Evolutionary conservation across 2,113 vertebrate genomes (phyloP).

Genomic region (Nycticebus coucang): DNA sequence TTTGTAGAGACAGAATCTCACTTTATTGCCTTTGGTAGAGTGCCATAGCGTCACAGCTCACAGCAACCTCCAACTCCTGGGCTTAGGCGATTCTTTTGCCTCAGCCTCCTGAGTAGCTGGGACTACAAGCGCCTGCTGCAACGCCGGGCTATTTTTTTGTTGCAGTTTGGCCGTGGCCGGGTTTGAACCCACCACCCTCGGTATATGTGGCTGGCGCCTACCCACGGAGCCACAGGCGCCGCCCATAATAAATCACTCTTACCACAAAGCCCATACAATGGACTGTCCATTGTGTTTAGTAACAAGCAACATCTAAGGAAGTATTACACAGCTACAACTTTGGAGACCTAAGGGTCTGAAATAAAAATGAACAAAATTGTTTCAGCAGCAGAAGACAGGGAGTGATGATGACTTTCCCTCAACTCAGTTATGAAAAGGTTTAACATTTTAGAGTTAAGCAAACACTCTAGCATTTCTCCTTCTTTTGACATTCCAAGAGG

Average conservation of each 20-base stretch:
- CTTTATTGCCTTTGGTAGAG: too few relatives aligned
- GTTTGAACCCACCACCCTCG: too few relatives aligned
- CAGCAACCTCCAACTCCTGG: too few relatives aligned
- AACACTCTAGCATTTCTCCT: background rate
- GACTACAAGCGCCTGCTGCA: too few relatives aligned
- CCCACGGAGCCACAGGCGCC: too few relatives aligned
- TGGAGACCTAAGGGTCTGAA: constrained; percentile 43
- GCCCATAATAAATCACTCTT: constrained; percentile 57
- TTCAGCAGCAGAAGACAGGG: constrained; percentile 15
- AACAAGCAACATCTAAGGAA: constrained; percentile 43
- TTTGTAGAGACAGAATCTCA: too few relatives aligned
- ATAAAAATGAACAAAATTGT: constrained; percentile 57
- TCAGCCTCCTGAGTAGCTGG: too few relatives aligned
- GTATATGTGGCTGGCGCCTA: too few relatives aligned
- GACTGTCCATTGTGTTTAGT: constrained; percentile 52
- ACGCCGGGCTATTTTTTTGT: too few relatives aligned
- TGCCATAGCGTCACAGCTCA: too few relatives aligned
- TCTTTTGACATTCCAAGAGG: constrained; percentile 66
- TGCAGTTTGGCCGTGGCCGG: too few relatives aligned
- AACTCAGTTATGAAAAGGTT: background rate
- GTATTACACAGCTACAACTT: constrained; percentile 51
- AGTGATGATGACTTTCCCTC: background rate
- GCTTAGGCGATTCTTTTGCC: too few relatives aligned
- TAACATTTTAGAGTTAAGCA: constrained; percentile 60
- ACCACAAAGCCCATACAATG: constrained; percentile 54